Base-by-base conservation (phyloP, 2,113 vertebrate genomes). In the Prunella fulvescens region DNA sequence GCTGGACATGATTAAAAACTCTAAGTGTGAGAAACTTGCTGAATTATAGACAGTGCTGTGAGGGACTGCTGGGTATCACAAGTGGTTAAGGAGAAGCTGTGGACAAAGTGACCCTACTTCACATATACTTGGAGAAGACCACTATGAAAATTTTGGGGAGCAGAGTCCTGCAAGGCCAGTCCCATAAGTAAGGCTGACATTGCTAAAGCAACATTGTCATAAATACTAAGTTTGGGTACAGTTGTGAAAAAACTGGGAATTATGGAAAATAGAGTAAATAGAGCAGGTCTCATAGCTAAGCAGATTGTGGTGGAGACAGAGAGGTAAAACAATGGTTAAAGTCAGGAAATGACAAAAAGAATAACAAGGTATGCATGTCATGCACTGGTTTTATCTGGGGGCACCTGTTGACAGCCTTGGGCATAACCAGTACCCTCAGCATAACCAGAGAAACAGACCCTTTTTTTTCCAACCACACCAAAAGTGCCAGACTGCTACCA, bases 301-400 rank as follows among this genome's bases (percentile, higher is more conserved):
- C 4, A 5, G 51, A 26, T 33, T 71, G 8, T 20, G 12, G 1
- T 9, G 5, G 28, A 90, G 42, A 47, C 47, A 50, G 33, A 54
- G 22, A 61, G 14, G 7, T 47, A 60, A 19, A n/a, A 69, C 0
- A 0, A 15, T 44, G 10, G 14, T 33, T 10, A 42, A 72, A 22
- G 4, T n/a, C 35, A 56, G 31, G 20, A 64, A 56, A 83, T 54
- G 3, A 42, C 24, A 45, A 76, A 88, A 54, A 48, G 8, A 28
- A 12, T 14, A 54, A 45, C 23, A 82, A 71, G 0, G 0, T 62
- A 18, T 29, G 14, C 20, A 77, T 51, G 10, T 29, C 9, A 15
- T 8, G 6, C 0, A 0, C 4, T 1, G 2, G 3, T 76, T 50
- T 79, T 47, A 5, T 17, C 40, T 29, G 7, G 2, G 8, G 1